Percentiles rank a stretch among this genome's conserved stretches.
phyloP scores from a whole-genome alignment of 1,140 invertebrate genomes.

The Belonocnema kinseyi region DNA sequence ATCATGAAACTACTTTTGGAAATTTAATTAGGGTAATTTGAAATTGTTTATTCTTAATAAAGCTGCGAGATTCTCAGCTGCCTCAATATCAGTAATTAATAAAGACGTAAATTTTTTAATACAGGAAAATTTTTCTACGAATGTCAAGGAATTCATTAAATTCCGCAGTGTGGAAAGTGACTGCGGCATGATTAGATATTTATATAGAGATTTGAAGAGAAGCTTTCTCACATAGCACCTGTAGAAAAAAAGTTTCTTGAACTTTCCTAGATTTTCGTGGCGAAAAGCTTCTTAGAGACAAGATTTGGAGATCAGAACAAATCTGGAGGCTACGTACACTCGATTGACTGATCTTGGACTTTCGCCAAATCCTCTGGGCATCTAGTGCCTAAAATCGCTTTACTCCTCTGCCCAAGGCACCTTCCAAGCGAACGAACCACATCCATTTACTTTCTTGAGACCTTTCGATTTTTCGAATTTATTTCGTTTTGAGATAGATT shows the following conservation, averaged over 20 bases:
- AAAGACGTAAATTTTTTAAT: too few relatives aligned
- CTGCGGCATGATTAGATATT: slow-evolving; percentile 1
- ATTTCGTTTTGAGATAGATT: neutral
- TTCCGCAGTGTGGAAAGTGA: neutral
- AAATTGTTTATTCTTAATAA: too few relatives aligned
- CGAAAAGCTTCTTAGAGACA: slow-evolving; percentile 28
- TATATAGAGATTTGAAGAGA: neutral
- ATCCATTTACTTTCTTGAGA: slow-evolving; percentile 22
- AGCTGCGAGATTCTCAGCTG: too few relatives aligned
- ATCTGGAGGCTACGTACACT: slow-evolving; percentile 55
- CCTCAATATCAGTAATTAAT: too few relatives aligned
- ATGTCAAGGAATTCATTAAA: neutral
- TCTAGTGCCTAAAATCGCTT: slow-evolving; percentile 44
- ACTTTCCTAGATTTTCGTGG: slow-evolving; percentile 23
- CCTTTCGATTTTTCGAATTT: slow-evolving; percentile 35
- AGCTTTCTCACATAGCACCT: neutral
- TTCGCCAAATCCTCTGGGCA: slow-evolving; percentile 54
- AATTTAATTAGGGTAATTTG: too few relatives aligned
- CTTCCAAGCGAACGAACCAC: slow-evolving; percentile 15
- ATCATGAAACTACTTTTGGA: too few relatives aligned
- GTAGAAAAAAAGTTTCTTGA: slow-evolving; percentile 27
- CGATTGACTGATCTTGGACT: slow-evolving; percentile 60
- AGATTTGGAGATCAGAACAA: slow-evolving; percentile 36
- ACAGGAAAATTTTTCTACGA: too few relatives aligned
- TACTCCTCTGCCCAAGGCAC: slow-evolving; percentile 28